Evolutionary conservation across 2,113 vertebrate genomes (phyloP).

Genomic region (Globicephala melas): DNA sequence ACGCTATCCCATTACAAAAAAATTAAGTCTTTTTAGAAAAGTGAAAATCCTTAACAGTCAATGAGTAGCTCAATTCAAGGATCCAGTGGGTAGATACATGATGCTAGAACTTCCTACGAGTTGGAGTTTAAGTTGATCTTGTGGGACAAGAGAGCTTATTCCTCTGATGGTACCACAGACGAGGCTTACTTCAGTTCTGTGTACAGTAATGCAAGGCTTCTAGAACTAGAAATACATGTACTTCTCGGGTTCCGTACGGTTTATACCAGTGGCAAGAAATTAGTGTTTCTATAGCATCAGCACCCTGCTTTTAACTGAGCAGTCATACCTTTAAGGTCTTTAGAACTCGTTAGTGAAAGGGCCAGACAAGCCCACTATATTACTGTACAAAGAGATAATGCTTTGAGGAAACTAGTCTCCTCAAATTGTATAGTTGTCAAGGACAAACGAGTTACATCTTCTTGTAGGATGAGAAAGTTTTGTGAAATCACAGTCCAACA

Average conservation of each 20-base stretch:
- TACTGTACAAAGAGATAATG: not conserved
- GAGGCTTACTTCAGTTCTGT: not conserved
- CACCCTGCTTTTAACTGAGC: not conserved
- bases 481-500: not conserved
- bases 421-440: not conserved
- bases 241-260: not conserved
- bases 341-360: not conserved
- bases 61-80: not conserved
- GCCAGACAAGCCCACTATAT: not conserved
- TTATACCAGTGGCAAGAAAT: not conserved
- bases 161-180: not conserved
- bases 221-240: not conserved
- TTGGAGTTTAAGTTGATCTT: not conserved
- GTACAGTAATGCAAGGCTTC: not conserved
- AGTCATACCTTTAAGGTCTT: not conserved
- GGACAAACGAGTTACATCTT: not conserved
- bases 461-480: not conserved
- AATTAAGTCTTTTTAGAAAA: not conserved
- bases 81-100: not conserved
- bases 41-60: not conserved
- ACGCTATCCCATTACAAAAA: not conserved
- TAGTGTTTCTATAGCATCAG: not conserved
- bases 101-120: not conserved
- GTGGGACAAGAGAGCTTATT: not conserved
- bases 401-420: not conserved